Conservation (phyloP, 2,113 vertebrate species). For the Pelecanus crispus region DNA sequence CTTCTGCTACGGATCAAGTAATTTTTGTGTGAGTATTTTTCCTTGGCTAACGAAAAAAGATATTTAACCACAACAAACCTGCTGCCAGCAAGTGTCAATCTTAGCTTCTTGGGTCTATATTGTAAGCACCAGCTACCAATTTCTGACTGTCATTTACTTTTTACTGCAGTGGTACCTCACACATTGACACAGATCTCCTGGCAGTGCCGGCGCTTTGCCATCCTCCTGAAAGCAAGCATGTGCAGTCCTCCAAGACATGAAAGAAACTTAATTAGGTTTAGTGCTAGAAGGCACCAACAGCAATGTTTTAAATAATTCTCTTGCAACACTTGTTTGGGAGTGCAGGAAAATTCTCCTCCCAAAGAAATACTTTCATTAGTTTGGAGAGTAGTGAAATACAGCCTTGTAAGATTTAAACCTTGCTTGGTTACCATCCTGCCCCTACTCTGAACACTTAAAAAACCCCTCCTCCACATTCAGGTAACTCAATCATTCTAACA, state of each 20-base stretch:
- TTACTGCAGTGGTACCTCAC: neutral
- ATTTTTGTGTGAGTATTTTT: constrained; percentile 27
- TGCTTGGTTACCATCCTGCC: neutral
- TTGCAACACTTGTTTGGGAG: constrained; percentile 14
- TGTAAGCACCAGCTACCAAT: neutral
- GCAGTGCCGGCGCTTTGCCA: neutral
- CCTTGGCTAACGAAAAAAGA: constrained; percentile 45
- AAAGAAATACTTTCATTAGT: neutral
- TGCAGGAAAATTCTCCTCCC: neutral
- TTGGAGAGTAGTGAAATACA: neutral
- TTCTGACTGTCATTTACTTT: neutral
- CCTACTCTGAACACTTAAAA: neutral
- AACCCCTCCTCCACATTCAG: neutral
- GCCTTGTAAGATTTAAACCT: neutral
- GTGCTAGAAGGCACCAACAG: neutral
- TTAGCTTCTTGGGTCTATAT: neutral
- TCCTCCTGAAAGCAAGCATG: neutral
- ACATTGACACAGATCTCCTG: neutral
- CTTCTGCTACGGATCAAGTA: constrained; percentile 37
- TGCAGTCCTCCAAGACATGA: neutral
- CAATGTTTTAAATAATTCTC: neutral
- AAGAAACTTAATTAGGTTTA: constrained; percentile 7
- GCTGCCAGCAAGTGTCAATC: constrained; percentile 36
- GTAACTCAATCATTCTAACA: neutral
- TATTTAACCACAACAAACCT: constrained; percentile 47